These are phyloP conservation scores for Porites evermanni DNA, from an alignment of 92 coral and sea anemone genomes.

Conservation along the genomic window DNA sequence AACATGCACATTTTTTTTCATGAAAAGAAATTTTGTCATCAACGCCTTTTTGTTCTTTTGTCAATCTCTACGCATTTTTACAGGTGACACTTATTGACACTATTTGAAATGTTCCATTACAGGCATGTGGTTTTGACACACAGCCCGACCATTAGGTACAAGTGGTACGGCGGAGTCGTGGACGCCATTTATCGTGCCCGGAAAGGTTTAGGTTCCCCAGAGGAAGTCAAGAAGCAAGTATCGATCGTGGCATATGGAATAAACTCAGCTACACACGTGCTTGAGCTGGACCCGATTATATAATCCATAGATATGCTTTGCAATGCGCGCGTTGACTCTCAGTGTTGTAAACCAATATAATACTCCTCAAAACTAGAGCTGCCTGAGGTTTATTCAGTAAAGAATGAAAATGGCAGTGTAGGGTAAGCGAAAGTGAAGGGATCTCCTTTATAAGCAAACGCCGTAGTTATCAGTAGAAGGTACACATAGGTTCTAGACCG, in stretches of 20 bases:
- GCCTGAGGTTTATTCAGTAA: neutral
- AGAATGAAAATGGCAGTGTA: neutral
- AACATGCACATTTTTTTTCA: too few species aligned
- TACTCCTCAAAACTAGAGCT: neutral
- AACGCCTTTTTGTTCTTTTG: too few species aligned
- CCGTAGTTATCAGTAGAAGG: too few species aligned
- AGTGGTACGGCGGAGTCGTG: constrained; percentile 78
- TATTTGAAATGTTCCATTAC: neutral
- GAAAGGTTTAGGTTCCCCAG: constrained; percentile 55
- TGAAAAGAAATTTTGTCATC: too few species aligned
- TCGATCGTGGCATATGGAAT: constrained; percentile 80
- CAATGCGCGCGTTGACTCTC: too few species aligned
- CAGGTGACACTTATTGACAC: too few species aligned
- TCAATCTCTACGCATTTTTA: too few species aligned
- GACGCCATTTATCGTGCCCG: constrained; percentile 75
- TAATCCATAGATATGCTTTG: neutral
- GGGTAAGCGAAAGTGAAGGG: neutral
- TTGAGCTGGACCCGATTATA: constrained; percentile 67
- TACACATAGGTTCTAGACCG: neutral
- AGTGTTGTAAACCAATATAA: too few species aligned
- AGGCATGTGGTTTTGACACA: constrained; percentile 86
- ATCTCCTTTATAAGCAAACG: neutral
- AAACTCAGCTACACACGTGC: constrained; percentile 74
- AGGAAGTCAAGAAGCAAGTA: constrained; percentile 80
- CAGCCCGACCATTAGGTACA: constrained; percentile 45